Conservation (phyloP, 2,113 vertebrate genomes). For the Misgurnus mizolepis region DNA sequence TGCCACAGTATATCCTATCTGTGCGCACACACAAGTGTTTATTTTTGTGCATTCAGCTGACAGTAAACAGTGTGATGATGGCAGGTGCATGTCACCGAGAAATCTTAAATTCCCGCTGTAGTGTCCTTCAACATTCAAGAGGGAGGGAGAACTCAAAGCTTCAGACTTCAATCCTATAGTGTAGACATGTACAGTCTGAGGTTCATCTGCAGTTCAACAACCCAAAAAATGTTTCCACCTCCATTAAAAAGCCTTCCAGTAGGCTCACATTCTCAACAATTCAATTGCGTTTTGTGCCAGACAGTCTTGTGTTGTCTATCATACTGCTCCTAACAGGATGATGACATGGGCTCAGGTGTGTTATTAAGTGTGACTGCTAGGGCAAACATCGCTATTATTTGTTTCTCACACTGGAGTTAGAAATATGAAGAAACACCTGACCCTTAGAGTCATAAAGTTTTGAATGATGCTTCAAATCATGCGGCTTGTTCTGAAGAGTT, state of each 20-base stretch:
- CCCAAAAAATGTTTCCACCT: neutral
- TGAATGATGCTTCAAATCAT: too few relatives aligned
- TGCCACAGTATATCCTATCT: neutral
- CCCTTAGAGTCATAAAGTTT: too few relatives aligned
- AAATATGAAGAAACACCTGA: neutral
- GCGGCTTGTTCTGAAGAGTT: too few relatives aligned
- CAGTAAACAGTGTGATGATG: constrained; percentile 7
- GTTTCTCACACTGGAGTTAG: neutral
- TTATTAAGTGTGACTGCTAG: neutral
- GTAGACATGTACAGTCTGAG: neutral
- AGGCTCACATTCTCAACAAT: neutral
- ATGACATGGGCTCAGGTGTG: neutral
- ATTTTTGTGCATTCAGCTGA: neutral
- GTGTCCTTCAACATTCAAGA: constrained; percentile 20
- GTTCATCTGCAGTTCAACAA: constrained; percentile 35
- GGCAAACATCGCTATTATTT: neutral
- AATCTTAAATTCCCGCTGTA: constrained; percentile 44
- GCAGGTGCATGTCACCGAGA: constrained; percentile 21
- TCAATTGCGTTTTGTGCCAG: neutral
- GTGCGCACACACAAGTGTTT: neutral
- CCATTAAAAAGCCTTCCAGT: neutral
- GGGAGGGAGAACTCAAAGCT: constrained; percentile 5
- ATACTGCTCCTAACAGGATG: neutral
- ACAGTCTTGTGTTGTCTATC: neutral
- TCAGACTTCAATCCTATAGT: neutral